These are phyloP conservation scores for Triops longicaudatus DNA, from an alignment of 1,140 invertebrate genomes.

Conservation along the genomic window DNA sequence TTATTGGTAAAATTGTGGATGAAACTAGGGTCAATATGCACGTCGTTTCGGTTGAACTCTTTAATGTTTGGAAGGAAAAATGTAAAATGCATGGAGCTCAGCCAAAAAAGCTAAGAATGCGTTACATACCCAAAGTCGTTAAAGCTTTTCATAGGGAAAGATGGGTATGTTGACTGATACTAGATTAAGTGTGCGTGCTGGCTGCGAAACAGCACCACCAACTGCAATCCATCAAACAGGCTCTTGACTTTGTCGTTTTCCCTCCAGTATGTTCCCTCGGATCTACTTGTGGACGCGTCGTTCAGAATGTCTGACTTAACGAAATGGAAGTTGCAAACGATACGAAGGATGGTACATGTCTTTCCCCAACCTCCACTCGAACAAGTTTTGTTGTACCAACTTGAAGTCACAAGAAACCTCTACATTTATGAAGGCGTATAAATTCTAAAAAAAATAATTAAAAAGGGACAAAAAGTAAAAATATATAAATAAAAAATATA, in stretches of 20 bases:
- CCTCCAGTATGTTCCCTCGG: background rate
- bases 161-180: conserved; percentile 9
- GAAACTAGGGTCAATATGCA: too few relatives aligned
- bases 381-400: background rate
- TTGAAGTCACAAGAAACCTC: background rate
- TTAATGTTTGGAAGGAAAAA: background rate
- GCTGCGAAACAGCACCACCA: background rate
- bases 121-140: background rate
- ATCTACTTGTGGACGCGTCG: background rate
- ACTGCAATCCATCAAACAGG: conserved; percentile 1
- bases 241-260: background rate
- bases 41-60: background rate
- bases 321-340: background rate
- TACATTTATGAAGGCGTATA: too few relatives aligned
- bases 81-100: background rate
- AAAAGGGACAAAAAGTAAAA: too few relatives aligned
- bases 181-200: conserved; percentile 14
- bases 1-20: too few relatives aligned
- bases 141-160: background rate
- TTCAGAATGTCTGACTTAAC: background rate
- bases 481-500: too few relatives aligned
- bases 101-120: background rate
- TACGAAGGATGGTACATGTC: background rate
- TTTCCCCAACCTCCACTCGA: background rate
- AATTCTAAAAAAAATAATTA: too few relatives aligned